Evolutionary conservation across 2,797 vertebrate genomes (phyloP).

Genomic region (Sebastes diploproa): DNA sequence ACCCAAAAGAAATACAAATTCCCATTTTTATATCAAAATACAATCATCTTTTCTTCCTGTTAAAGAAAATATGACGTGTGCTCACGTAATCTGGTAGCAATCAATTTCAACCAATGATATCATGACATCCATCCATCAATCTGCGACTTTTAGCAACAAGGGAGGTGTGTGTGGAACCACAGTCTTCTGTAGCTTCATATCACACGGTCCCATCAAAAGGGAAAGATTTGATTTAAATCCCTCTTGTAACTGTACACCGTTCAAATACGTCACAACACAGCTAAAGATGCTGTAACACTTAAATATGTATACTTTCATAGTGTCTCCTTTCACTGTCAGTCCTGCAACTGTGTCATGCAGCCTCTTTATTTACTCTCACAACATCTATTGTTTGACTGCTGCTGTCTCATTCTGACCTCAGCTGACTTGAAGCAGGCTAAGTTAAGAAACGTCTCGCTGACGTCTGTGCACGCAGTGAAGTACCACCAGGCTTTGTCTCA

Average conservation of each 20-base stretch:
- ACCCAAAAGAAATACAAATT: no score
- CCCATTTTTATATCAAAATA: no score
- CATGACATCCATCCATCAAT: no score
- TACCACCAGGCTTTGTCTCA: constrained; percentile 57
- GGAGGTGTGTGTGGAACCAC: no score
- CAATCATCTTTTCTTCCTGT: no score
- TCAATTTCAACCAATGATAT: no score
- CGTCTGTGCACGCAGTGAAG: constrained; percentile 44
- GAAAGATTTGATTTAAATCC: neutral
- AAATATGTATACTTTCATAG: neutral
- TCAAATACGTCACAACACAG: neutral
- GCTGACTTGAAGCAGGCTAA: constrained; percentile 10
- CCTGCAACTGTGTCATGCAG: neutral
- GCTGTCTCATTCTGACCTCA: constrained; percentile 36
- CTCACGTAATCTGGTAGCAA: no score
- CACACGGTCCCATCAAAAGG: neutral
- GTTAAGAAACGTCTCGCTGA: constrained; percentile 40
- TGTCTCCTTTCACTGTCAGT: neutral
- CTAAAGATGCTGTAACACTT: neutral
- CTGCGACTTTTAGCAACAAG: no score
- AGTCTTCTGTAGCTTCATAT: no score
- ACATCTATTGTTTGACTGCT: neutral
- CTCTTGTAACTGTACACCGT: neutral
- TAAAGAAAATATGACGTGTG: no score
- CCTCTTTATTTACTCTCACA: neutral